Conservation (phyloP, 2,888 invertebrate species). For the Apantesis nais region DNA sequence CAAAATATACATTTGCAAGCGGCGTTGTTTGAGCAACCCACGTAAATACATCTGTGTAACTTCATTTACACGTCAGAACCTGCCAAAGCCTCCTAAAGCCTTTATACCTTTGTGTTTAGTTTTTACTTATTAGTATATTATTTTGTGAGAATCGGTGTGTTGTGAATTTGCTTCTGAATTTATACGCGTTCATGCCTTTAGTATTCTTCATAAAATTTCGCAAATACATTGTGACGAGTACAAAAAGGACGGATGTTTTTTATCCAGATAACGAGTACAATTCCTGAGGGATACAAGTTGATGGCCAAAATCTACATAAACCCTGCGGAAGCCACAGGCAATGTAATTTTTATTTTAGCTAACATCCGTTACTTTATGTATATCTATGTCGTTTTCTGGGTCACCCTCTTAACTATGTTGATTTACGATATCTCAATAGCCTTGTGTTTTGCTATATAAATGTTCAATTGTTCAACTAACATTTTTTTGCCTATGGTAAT, state of each 20-base stretch:
- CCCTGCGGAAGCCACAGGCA: neutral
- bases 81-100: neutral
- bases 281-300: conserved; percentile 1
- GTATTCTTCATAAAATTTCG: neutral
- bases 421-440: neutral
- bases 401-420: neutral
- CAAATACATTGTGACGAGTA: neutral
- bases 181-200: neutral
- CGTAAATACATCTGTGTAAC: neutral
- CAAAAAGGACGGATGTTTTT: neutral
- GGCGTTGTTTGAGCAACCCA: neutral
- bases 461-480: neutral
- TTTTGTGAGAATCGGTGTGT: neutral
- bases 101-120: neutral
- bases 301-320: conserved; percentile 1
- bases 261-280: neutral
- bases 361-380: neutral
- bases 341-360: neutral
- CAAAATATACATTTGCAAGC: neutral
- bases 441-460: neutral
- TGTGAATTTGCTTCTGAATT: neutral
- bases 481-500: neutral
- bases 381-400: neutral
- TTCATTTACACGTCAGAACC: neutral
- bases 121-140: neutral